Evolutionary conservation across 2,797 vertebrate genomes (phyloP).

Genomic region (Gallinago solitaria): DNA sequence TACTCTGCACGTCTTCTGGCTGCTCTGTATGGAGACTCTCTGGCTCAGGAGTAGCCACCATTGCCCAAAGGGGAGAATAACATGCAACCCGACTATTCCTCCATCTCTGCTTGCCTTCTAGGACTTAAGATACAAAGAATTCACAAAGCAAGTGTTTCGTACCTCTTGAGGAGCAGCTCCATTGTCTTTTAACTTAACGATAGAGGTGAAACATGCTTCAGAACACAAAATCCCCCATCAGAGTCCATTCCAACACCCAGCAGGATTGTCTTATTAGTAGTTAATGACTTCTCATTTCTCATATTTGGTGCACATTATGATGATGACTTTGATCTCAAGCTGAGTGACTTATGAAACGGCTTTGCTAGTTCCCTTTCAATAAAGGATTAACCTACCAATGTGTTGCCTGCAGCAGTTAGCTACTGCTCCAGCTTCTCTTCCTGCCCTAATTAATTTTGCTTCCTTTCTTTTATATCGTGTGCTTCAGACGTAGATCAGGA

Average conservation of each 20-base stretch:
- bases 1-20: background rate
- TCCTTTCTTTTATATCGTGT: background rate
- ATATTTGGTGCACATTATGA: background rate
- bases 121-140: background rate
- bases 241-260: background rate
- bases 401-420: background rate
- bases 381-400: background rate
- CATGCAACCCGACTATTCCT: background rate
- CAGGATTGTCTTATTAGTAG: background rate
- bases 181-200: background rate
- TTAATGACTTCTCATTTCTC: constrained; percentile 6
- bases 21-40: background rate
- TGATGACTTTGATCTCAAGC: constrained; percentile 12
- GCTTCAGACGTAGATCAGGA: constrained; percentile 87
- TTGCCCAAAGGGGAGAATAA: background rate
- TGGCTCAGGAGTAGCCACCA: background rate
- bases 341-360: background rate
- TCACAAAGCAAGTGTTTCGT: background rate
- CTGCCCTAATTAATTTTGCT: background rate
- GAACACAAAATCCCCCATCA: background rate
- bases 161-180: background rate
- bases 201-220: background rate
- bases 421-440: background rate
- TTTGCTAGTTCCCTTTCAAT: background rate
- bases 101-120: background rate